Evolutionary conservation across 2,797 vertebrate species (phyloP).

Genomic region (Coendou prehensilis): DNA sequence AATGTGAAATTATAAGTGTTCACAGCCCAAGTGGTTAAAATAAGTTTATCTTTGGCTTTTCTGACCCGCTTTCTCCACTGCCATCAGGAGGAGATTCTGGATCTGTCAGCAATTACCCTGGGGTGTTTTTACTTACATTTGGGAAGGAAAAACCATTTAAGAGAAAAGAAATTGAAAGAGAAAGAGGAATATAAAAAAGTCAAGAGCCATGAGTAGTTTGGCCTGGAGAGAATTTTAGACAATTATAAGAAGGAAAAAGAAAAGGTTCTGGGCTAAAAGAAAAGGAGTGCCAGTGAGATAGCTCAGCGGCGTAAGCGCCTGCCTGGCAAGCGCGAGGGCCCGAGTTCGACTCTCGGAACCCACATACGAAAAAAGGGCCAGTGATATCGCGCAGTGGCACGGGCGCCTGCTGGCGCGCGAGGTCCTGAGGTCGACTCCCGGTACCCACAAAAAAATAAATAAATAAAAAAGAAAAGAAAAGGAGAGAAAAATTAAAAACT

Average conservation of each 20-base stretch:
- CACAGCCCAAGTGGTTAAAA: background rate
- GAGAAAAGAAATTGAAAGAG: slow-evolving; percentile 22
- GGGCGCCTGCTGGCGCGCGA: no score
- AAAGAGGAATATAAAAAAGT: background rate
- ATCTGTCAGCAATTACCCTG: background rate
- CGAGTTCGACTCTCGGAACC: no score
- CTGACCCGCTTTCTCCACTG: background rate
- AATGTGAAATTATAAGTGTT: background rate
- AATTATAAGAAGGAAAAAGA: background rate
- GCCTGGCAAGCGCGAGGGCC: no score
- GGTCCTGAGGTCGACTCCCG: no score
- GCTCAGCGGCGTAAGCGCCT: no score
- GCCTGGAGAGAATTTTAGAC: slow-evolving; percentile 3
- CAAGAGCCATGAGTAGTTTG: background rate
- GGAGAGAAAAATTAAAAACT: background rate
- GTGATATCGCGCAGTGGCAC: no score
- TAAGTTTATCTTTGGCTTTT: background rate
- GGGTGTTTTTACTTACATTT: background rate
- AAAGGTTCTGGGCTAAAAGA: background rate
- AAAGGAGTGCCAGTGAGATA: background rate
- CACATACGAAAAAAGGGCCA: no score
- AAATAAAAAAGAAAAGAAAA: background rate
- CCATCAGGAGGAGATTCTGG: background rate
- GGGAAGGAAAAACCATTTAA: background rate
- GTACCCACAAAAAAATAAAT: no score